phyloP scores from a whole-genome alignment of 2,113 vertebrate species.

The Pampusana beccarii region DNA sequence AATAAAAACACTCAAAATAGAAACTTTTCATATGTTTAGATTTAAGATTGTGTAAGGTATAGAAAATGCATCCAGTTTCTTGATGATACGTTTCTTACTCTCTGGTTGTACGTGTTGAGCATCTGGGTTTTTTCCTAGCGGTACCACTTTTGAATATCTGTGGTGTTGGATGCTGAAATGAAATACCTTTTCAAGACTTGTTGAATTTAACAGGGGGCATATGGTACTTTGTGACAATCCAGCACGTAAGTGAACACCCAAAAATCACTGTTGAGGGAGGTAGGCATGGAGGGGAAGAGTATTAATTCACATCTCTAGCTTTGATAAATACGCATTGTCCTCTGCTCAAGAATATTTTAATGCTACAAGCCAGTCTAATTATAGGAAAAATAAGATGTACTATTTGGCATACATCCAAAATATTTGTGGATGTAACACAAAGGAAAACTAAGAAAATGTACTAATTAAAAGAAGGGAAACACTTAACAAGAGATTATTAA shows the following conservation, averaged over 20 bases:
- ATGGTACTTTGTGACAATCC: background rate
- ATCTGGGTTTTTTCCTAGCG: background rate
- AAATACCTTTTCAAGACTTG: background rate
- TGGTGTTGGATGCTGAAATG: background rate
- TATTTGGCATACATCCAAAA: background rate
- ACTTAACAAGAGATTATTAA: background rate
- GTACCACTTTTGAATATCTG: background rate
- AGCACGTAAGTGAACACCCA: background rate
- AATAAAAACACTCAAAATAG: slow-evolving; percentile 66
- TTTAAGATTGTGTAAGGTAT: background rate
- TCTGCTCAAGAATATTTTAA: background rate
- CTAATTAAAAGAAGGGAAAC: background rate
- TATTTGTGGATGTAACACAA: background rate
- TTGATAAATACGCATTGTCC: background rate
- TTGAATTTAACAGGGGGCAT: background rate
- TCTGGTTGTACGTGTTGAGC: background rate
- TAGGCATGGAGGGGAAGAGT: background rate
- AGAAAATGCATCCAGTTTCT: background rate
- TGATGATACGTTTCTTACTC: background rate
- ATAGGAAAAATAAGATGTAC: background rate
- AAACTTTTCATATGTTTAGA: background rate
- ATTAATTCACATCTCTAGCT: background rate
- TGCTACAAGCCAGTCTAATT: background rate
- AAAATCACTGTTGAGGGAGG: background rate
- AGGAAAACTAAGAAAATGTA: background rate